Evolutionary conservation across 92 coral and sea anemone genomes (phyloP).

Genomic region (Zoanthus gigantus): DNA sequence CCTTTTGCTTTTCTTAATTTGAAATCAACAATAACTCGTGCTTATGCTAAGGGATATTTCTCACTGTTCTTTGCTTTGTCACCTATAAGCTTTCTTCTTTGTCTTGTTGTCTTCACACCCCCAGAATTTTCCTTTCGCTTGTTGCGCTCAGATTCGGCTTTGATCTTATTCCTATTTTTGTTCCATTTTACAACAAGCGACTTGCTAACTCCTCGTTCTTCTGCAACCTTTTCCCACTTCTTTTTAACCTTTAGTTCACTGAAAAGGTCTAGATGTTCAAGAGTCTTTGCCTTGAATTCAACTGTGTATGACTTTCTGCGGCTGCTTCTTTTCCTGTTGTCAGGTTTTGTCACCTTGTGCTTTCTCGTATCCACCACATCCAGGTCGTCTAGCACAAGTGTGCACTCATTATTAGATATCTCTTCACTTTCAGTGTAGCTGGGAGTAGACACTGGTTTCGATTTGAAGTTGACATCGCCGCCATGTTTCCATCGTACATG

Average conservation of each 20-base stretch:
- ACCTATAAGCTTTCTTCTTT: background rate
- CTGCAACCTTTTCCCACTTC: slow-evolving; percentile 58
- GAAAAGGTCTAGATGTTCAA: background rate
- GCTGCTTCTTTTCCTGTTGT: background rate
- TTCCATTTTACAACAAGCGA: slow-evolving; percentile 52
- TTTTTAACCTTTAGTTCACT: slow-evolving; percentile 43
- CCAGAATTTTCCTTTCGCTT: background rate
- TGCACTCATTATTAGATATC: too few relatives aligned
- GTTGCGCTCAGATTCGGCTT: too few relatives aligned
- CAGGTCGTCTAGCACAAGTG: too few relatives aligned
- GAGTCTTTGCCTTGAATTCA: background rate
- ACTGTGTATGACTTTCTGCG: background rate
- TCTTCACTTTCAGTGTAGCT: too few relatives aligned
- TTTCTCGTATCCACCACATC: background rate
- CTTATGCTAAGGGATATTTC: background rate
- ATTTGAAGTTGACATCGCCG: background rate
- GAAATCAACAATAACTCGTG: background rate
- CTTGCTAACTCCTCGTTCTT: slow-evolving; percentile 41
- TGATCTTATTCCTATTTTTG: background rate
- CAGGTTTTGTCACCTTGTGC: background rate
- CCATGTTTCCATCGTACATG: background rate
- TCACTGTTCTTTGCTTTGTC: background rate
- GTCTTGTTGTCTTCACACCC: background rate
- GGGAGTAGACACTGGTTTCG: background rate
- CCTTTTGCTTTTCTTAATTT: slow-evolving; percentile 56